Percentiles rank a stretch among this genome's conserved stretches.
phyloP scores from a whole-genome alignment of 2,888 invertebrate species.

The Hypsopygia costalis region DNA sequence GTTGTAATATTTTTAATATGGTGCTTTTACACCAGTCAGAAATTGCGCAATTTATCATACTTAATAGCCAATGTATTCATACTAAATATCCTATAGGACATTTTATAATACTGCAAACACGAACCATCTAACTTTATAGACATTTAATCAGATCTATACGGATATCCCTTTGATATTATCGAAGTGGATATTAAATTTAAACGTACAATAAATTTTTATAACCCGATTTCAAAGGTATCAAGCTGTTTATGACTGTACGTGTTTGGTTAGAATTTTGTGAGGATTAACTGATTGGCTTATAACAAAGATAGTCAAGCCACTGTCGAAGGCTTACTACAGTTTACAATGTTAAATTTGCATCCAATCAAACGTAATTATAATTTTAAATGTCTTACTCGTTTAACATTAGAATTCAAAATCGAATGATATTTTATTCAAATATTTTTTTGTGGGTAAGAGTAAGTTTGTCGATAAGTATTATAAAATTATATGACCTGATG shows the following conservation, averaged over 20 bases:
- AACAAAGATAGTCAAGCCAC: constrained; percentile 40
- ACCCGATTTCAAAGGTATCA: constrained; percentile 31
- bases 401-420: constrained; percentile 13
- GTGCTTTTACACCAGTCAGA: constrained; percentile 26
- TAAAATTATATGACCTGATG: constrained; percentile 64
- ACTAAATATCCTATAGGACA: constrained; percentile 30
- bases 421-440: neutral
- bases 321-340: constrained; percentile 22
- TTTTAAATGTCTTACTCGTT: constrained; percentile 1
- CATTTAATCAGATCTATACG: constrained; percentile 46
- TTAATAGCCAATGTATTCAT: constrained; percentile 26
- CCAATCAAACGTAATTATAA: neutral
- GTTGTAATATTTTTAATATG: neutral
- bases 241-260: constrained; percentile 39
- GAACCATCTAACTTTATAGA: constrained; percentile 40
- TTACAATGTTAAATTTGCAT: constrained; percentile 23
- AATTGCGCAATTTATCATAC: constrained; percentile 27
- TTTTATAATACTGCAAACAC: constrained; percentile 31
- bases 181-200: constrained; percentile 45
- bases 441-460: constrained; percentile 16
- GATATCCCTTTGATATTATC: constrained; percentile 45
- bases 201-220: constrained; percentile 58
- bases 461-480: constrained; percentile 43
- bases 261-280: constrained; percentile 34
- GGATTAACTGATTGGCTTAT: constrained; percentile 49